A percentile compares a stretch with the other conserved stretches of the same genome.
These are phyloP conservation scores for Drosophila bunnanda DNA, from an alignment of 2,888 invertebrate genomes.

Conservation along the genomic window DNA sequence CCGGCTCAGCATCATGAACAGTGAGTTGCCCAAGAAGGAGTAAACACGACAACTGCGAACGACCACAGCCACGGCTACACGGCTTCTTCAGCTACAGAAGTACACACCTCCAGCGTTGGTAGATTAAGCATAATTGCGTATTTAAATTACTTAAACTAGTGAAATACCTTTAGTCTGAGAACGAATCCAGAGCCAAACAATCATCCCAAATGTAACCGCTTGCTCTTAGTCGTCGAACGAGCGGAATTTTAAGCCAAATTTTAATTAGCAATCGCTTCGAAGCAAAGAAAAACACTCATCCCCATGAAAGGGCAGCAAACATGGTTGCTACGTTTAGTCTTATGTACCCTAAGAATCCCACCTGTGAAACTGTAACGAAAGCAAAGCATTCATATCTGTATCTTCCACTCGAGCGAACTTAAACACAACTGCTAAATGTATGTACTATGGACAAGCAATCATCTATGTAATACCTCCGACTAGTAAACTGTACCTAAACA, in stretches of 20 bases:
- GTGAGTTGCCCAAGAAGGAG: conserved; percentile 87
- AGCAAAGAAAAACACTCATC: conserved; percentile 27
- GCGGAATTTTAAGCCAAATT: conserved; percentile 56
- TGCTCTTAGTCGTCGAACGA: conserved; percentile 40
- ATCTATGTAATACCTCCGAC: conserved; percentile 75
- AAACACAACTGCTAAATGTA: conserved; percentile 44
- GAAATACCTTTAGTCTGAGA: conserved; percentile 49
- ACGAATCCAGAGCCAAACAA: conserved; percentile 60
- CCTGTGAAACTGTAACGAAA: conserved; percentile 62
- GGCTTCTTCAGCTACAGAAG: conserved; percentile 34
- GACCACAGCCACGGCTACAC: conserved; percentile 12
- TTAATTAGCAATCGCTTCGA: conserved; percentile 52
- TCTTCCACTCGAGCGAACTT: conserved; percentile 51
- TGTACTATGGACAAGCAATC: conserved; percentile 58
- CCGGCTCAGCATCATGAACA: conserved; percentile 88
- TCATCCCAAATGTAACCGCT: conserved; percentile 56
- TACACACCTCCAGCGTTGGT: conserved; percentile 39
- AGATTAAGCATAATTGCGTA: conserved; percentile 54
- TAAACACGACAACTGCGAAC: conserved; percentile 50
- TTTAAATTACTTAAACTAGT: conserved; percentile 60
- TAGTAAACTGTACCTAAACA: conserved; percentile 74
- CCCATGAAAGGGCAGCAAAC: conserved; percentile 1
- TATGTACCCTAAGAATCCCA: conserved; percentile 62
- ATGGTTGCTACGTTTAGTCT: conserved; percentile 43
- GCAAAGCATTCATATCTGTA: conserved; percentile 67